phyloP scores from a whole-genome alignment of 2,888 invertebrate genomes.

The Galerucella nymphaeae region DNA sequence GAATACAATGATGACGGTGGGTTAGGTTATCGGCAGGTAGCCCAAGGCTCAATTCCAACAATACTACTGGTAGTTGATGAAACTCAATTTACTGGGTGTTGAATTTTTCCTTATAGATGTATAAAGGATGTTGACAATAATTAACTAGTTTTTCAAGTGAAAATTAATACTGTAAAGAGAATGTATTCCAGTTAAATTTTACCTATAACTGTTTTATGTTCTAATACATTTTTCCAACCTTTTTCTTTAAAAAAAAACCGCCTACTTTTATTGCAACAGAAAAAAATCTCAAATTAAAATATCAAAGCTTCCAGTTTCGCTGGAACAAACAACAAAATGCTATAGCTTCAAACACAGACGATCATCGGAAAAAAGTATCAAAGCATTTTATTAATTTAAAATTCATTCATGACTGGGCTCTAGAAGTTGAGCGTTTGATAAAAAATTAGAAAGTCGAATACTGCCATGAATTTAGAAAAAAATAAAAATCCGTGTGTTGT shows the following conservation, averaged over 20 bases:
- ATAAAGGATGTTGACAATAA: too few relatives aligned
- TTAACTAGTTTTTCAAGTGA: too few relatives aligned
- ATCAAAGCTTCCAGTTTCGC: conserved; percentile 7
- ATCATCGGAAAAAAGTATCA: conserved; percentile 20
- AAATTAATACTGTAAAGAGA: too few relatives aligned
- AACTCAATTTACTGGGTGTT: background rate
- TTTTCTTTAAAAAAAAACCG: background rate
- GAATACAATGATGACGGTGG: background rate
- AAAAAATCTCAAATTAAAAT: conserved; percentile 16
- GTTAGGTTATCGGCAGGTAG: background rate
- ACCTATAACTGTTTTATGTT: background rate
- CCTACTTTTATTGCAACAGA: background rate
- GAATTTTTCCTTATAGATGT: too few relatives aligned
- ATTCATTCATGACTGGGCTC: conserved; percentile 25
- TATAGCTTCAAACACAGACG: conserved; percentile 3
- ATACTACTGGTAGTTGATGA: background rate
- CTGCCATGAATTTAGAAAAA: background rate
- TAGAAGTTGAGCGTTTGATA: background rate
- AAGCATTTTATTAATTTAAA: conserved; percentile 32
- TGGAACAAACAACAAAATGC: conserved; percentile 2
- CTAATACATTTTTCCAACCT: background rate
- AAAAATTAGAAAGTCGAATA: conserved; percentile 9
- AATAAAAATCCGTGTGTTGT: background rate
- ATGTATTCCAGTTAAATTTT: too few relatives aligned
- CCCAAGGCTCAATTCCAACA: background rate